Base-by-base conservation (phyloP, 2,888 invertebrate species). In the Pristionchus exspectatus region DNA sequence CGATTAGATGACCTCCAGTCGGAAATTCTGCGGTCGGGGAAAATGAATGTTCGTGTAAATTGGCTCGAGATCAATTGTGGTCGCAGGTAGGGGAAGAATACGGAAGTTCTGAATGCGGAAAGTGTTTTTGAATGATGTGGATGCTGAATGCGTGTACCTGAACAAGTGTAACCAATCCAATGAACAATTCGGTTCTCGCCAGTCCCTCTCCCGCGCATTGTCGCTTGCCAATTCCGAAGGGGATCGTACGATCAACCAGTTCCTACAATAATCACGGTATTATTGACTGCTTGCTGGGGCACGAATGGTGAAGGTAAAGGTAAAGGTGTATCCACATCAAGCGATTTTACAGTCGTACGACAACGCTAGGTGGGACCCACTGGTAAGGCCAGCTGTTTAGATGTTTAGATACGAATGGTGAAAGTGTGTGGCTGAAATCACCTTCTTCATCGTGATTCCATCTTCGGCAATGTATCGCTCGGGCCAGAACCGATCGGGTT, bases 401-500 rank as follows among this genome's bases (percentile, higher is more conserved):
- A n/a, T 2, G 14, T 4, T 1, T 30, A 1, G 33, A 18, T 2
- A 18, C 12, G 27, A 12, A 9, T n/a, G 2, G 33, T n/a, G 33
- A n/a, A 33, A 33, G 12, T 33, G 9, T n/a, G n/a, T 72, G 21
- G 4, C 7, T 30, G 18, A 24, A 24, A 5, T 7, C 2, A 92
- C 92, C 90, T 92, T 92, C 18, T 91, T 91, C 9, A 89, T 74
- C 0, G 92, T 92, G 30, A 88, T 87, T 21, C 91, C 91, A 72
- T 92, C 93, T 3, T 87, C 89, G 7, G 69, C 30, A 1, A 93
- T 85, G 86, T 91, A 93, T 81, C 92, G 56, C 12, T 91, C 91
- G 5, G 93, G 93, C 10, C 90, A 89, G 89, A 93, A 93, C 24
- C 86, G 72, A 0, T 91, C 72, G 1, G 91, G 90, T 5, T 91